These are phyloP conservation scores for Cremastinae sp. DNA, from an alignment of 2,888 invertebrate genomes.

Conservation along the genomic window DNA sequence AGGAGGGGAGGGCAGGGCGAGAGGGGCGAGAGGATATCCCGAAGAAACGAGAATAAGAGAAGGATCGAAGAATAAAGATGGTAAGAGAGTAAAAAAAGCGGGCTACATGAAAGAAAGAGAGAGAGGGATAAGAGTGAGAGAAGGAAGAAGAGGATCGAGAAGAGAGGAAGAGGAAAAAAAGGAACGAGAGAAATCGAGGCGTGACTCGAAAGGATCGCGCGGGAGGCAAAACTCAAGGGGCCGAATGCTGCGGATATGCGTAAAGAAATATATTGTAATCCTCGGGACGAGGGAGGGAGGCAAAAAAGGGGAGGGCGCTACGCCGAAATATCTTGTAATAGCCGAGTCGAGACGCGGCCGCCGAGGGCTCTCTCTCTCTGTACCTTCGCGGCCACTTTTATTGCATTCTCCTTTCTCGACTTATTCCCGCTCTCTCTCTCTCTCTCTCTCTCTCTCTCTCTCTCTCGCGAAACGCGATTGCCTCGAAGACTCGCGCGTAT, in stretches of 20 bases:
- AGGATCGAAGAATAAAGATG: constrained; percentile 21
- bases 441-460: constrained; percentile 10
- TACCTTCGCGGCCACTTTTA: constrained; percentile 33
- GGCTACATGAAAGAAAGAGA: too few species aligned
- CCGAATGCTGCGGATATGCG: constrained; percentile 29
- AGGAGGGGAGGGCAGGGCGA: constrained; percentile 72
- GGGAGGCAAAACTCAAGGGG: constrained; percentile 43
- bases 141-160: constrained; percentile 7
- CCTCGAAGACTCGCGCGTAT: neutral
- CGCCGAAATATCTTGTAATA: constrained; percentile 70
- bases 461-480: neutral
- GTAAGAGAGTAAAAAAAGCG: constrained; percentile 12
- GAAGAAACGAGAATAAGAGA: constrained; percentile 7
- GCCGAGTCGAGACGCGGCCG: constrained; percentile 52
- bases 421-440: neutral
- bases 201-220: constrained; percentile 45
- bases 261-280: constrained; percentile 34
- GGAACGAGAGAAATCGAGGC: constrained; percentile 36
- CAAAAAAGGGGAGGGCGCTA: constrained; percentile 36
- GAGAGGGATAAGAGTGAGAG: constrained; percentile 5
- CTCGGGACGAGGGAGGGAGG: constrained; percentile 9
- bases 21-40: constrained; percentile 65
- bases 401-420: constrained; percentile 50
- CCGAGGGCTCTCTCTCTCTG: constrained; percentile 10
- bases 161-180: neutral